phyloP scores from a whole-genome alignment of 2,888 invertebrate species.

The Anoncus sp. region DNA sequence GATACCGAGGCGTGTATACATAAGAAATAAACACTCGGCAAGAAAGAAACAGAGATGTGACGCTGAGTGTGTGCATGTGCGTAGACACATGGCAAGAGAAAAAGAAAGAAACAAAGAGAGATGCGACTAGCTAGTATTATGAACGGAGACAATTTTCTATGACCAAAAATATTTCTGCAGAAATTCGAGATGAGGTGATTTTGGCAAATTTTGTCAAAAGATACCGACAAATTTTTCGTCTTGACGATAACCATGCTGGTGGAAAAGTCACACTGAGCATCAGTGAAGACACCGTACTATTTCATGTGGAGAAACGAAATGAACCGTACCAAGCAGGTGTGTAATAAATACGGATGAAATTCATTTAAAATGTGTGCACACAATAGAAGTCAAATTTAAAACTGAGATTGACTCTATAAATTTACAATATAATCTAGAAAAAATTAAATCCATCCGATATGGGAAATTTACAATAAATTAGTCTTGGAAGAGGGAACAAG shows the following conservation, averaged over 20 bases:
- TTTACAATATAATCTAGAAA: too few relatives aligned
- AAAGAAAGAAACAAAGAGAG: neutral
- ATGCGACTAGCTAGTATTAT: slow-evolving; percentile 1
- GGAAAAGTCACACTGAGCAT: neutral
- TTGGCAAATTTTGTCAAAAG: neutral
- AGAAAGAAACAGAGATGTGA: neutral
- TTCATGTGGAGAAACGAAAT: slow-evolving; percentile 16
- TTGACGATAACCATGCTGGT: neutral
- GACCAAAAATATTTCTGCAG: neutral
- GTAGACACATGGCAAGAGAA: too few relatives aligned
- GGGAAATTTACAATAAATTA: neutral
- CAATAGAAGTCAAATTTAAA: neutral
- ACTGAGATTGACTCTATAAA: too few relatives aligned
- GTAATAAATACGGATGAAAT: neutral
- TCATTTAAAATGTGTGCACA: slow-evolving; percentile 12
- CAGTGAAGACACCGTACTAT: slow-evolving; percentile 3
- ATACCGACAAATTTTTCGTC: neutral
- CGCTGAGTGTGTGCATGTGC: neutral
- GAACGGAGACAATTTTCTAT: neutral
- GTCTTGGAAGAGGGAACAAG: too few relatives aligned
- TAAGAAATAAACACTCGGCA: too few relatives aligned
- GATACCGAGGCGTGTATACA: too few relatives aligned
- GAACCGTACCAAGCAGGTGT: neutral
- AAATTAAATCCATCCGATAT: slow-evolving; percentile 4
- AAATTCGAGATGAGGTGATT: slow-evolving; percentile 9